Base-by-base conservation (phyloP, 2,113 vertebrate genomes). In the Motacilla tschutschensis region DNA sequence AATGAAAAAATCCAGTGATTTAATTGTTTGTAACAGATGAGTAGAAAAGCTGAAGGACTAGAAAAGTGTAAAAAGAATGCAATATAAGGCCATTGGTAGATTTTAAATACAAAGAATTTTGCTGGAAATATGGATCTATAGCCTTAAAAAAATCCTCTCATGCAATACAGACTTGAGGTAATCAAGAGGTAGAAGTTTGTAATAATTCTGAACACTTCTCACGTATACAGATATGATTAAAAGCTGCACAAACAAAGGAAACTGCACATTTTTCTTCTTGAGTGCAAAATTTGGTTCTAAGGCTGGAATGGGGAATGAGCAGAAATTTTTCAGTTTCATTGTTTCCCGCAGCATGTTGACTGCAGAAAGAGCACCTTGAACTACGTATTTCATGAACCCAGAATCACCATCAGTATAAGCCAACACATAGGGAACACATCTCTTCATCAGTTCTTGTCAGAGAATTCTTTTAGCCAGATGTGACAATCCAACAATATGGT, bases 1-100 rank as follows among this genome's bases (percentile, higher is more conserved):
- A 95, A 95, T 92, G 91, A 93, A 94, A 94, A 95, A 89, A 95
- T 40, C 63, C 83, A 84, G 80, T 50, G 88, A 85, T 89, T 91
- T 89, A 88, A 89, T 89, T 89, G 88, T 65, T 95, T 60, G 67
- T 86, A 79, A 76, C 90, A 91, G 85, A 87, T 20, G 43, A 88
- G 54, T 75, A 65, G 59, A 50, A 83, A 80, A 81, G 43, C 74
- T 50, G 55, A 92, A 92, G 63, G 59, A 85, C 41, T 16, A 81
- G 77, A 69, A 78, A 65, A 2, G 1, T 63, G 50, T 31, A 75
- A 60, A 73, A 90, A 76, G 41, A 83, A 72, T 47, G 59, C 28
- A 38, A 17, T 50, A 33, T 36, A 66, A 62, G 9, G 26, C 47
- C 40, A 62, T 6, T 3, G 19, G 26, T 85, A 88, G 81, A 71